These are phyloP conservation scores for Myopa tessellatipennis DNA, from an alignment of 2,888 invertebrate species.

Conservation along the genomic window DNA sequence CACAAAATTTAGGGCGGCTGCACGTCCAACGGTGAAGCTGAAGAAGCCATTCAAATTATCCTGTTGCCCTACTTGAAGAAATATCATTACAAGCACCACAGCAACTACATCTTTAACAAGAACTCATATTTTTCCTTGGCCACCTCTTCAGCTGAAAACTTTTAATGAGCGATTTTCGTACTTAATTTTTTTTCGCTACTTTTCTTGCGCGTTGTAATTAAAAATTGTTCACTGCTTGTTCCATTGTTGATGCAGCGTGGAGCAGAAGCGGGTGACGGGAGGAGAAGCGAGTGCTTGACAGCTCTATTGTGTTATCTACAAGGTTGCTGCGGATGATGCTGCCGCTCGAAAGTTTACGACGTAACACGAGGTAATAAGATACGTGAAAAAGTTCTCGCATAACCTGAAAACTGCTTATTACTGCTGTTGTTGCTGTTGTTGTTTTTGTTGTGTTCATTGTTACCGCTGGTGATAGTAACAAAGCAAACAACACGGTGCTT, in stretches of 20 bases:
- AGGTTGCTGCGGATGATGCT: neutral
- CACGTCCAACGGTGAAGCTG: neutral
- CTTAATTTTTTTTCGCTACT: constrained; percentile 32
- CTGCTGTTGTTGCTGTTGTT: neutral
- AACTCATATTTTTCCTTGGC: neutral
- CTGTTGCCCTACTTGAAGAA: neutral
- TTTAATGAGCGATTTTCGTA: constrained; percentile 42
- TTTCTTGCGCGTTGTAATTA: constrained; percentile 24
- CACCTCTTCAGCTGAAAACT: constrained; percentile 40
- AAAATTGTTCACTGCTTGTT: neutral
- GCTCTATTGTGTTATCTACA: neutral
- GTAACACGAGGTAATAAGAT: constrained; percentile 23
- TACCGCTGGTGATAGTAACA: neutral
- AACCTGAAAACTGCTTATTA: constrained; percentile 19
- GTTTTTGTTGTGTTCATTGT: neutral
- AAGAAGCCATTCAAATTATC: neutral
- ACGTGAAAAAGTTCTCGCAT: constrained; percentile 22
- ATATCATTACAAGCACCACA: neutral
- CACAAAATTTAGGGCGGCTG: neutral
- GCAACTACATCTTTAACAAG: neutral
- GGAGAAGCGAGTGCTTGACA: neutral
- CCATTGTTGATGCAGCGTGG: neutral
- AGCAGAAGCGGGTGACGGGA: neutral
- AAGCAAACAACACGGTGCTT: neutral
- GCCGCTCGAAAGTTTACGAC: constrained; percentile 11